These are phyloP conservation scores for Coregonus clupeaformis DNA, from an alignment of 2,113 vertebrate genomes.

Conservation along the genomic window DNA sequence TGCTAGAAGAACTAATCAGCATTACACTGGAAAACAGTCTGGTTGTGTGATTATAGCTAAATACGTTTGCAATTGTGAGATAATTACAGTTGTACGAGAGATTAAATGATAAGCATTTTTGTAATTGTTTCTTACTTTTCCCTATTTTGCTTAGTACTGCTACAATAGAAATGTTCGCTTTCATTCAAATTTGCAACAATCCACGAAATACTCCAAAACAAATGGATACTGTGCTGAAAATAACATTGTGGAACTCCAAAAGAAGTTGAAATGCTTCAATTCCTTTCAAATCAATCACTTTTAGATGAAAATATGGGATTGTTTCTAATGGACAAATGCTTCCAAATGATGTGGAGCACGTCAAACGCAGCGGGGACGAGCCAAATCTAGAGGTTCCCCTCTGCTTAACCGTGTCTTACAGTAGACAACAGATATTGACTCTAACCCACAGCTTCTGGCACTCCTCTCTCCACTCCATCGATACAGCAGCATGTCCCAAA, in stretches of 20 bases:
- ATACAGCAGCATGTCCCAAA: conserved; percentile 3
- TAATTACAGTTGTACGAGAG: neutral
- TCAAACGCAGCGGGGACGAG: neutral
- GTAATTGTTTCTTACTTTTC: too few relatives aligned
- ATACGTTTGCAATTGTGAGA: neutral
- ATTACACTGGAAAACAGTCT: neutral
- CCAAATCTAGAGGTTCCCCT: conserved; percentile 7
- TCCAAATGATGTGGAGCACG: neutral
- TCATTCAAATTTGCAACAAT: too few relatives aligned
- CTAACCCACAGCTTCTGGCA: neutral
- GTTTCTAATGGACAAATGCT: neutral
- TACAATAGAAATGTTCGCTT: too few relatives aligned
- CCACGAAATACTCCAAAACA: too few relatives aligned
- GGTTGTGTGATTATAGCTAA: neutral
- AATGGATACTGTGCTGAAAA: too few relatives aligned
- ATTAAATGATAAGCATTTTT: neutral
- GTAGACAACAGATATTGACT: conserved; percentile 12
- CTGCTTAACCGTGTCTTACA: neutral
- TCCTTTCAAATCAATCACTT: neutral
- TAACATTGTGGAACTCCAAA: too few relatives aligned
- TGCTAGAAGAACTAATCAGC: conserved; percentile 5
- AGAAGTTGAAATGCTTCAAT: too few relatives aligned
- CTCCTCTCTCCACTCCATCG: neutral
- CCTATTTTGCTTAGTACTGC: too few relatives aligned
- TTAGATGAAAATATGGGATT: neutral